These are phyloP conservation scores for Hyperoplus immaculatus DNA, from an alignment of 2,797 vertebrate species.

Conservation along the genomic window DNA sequence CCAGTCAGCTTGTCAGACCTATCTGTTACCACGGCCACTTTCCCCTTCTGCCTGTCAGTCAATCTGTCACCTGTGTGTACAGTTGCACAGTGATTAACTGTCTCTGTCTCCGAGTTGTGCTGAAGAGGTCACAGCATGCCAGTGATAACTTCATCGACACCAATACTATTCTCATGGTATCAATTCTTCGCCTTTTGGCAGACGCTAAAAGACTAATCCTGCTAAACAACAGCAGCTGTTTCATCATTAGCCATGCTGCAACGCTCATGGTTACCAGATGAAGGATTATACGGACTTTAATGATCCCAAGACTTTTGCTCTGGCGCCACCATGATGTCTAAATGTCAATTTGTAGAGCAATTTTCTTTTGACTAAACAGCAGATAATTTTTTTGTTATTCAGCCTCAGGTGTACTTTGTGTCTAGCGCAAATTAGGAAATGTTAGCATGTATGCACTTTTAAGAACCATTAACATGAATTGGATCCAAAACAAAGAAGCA, in stretches of 20 bases:
- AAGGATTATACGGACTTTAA: background rate
- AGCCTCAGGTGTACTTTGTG: too few species aligned
- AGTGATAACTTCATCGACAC: slow-evolving; percentile 24
- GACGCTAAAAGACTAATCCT: background rate
- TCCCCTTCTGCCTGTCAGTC: slow-evolving; percentile 19
- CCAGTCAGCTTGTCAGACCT: slow-evolving; percentile 12
- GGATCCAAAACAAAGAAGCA: background rate
- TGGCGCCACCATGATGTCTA: background rate
- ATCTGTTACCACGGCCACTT: slow-evolving; percentile 16
- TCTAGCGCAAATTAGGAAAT: too few species aligned
- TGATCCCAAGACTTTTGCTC: background rate
- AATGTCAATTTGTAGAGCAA: background rate
- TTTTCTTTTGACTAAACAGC: background rate
- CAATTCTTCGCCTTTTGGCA: background rate
- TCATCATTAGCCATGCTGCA: background rate
- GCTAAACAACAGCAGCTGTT: background rate
- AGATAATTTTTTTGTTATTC: background rate
- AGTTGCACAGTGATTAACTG: slow-evolving; percentile 25
- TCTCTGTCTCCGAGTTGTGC: slow-evolving; percentile 6
- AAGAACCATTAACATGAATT: background rate
- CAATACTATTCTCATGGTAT: background rate
- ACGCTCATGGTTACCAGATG: background rate
- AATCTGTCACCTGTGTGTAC: slow-evolving; percentile 49
- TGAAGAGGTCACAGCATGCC: slow-evolving; percentile 24
- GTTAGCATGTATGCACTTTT: too few species aligned